Base-by-base conservation (phyloP, 2,113 vertebrate genomes). In the Phyllostomus discolor region DNA sequence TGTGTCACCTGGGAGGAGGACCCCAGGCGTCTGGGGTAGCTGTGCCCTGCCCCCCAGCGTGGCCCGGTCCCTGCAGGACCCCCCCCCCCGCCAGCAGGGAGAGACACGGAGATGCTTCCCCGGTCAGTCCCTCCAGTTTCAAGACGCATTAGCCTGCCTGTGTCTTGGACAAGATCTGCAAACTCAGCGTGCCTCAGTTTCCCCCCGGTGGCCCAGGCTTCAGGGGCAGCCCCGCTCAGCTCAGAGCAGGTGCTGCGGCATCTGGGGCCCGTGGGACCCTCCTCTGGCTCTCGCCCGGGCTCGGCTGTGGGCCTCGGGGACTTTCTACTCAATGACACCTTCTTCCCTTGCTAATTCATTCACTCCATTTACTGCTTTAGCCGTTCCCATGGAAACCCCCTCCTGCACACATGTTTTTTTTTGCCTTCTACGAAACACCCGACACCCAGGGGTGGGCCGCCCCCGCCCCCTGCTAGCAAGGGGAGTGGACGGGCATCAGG, bases 291-390 rank as follows among this genome's bases (percentile, higher is more conserved):
- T 2, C 9, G 16, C n/a, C 89, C 8, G 8, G 57, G 3, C 35
- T 16, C 0, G 0, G 26, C 66, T 22, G 28, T 28, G 16, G 72
- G 86, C 50, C 7, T 24, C 6, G 20, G n/a, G 7, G 10, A 4
- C 69, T 2, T 35, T 3, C 35, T 8, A 0, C 11, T 1, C 52
- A 8, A 1, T 1, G 16, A 17, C 24, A 1, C 26, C 46, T 31
- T 38, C 15, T 1, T 33, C 52, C 41, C 11, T 35, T 24, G 82
- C 35, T 10, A 1, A 5, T 35, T 16, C 11, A 2, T 1, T 54
- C 4, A 0, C 50, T 1, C 7, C 6, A 0, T 22, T 7, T 24
- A 1, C 17, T 7, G 7, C 14, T 38, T 20, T 2, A 5, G n/a
- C 54, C 41, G 0, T 38, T 57, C 10, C 62, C 46, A 0, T 0